Percentiles rank a stretch among this genome's conserved stretches.
phyloP scores from a whole-genome alignment of 2,888 invertebrate species.

The Harpagoxenus sublaevis region DNA sequence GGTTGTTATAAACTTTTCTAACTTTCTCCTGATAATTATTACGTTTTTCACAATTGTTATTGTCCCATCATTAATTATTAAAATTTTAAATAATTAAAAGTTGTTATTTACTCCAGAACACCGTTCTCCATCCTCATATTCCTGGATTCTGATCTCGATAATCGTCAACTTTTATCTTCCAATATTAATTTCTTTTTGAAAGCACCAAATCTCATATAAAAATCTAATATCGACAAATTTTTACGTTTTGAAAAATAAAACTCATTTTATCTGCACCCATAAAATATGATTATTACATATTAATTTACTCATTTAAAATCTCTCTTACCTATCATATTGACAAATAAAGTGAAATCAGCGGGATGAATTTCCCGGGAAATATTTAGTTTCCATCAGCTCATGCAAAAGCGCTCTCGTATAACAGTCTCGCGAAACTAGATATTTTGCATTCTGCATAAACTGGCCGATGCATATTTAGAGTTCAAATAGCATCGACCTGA shows the following conservation, averaged over 20 bases:
- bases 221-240: background rate
- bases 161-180: background rate
- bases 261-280: background rate
- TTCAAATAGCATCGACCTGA: conserved; percentile 35
- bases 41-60: background rate
- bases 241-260: background rate
- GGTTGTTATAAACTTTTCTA: background rate
- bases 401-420: conserved; percentile 11
- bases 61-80: background rate
- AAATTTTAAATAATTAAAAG: background rate
- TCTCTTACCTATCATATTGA: background rate
- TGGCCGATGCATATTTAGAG: conserved; percentile 39
- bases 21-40: background rate
- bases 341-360: background rate
- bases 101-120: background rate
- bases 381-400: conserved; percentile 30
- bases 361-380: conserved; percentile 21
- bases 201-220: background rate
- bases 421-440: conserved; percentile 24
- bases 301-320: conserved; percentile 22
- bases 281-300: background rate
- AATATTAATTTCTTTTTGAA: background rate
- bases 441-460: conserved; percentile 39
- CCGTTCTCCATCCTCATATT: background rate
- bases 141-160: background rate